These are phyloP conservation scores for Perizoma flavofasciatum DNA, from an alignment of 2,888 invertebrate species.

Conservation along the genomic window DNA sequence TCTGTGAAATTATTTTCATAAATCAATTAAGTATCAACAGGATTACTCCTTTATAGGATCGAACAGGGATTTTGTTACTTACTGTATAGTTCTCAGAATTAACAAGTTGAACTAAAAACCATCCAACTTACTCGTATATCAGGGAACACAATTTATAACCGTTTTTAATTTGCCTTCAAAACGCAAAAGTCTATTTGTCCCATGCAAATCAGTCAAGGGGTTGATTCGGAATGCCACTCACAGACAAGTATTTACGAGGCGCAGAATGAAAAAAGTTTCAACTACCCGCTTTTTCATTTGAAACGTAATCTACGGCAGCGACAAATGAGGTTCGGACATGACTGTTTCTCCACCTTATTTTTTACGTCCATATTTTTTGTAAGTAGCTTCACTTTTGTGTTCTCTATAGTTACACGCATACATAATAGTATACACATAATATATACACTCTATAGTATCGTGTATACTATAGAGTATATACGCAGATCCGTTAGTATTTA, in stretches of 20 bases:
- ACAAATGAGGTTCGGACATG: slow-evolving; percentile 75
- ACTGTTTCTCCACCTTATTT: slow-evolving; percentile 57
- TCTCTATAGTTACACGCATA: too few species aligned
- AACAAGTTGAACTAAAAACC: too few species aligned
- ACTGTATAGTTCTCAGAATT: too few species aligned
- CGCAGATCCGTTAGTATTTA: too few species aligned
- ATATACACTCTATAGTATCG: too few species aligned
- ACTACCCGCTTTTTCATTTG: slow-evolving; percentile 79
- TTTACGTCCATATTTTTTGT: slow-evolving; percentile 42
- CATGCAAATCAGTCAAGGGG: slow-evolving; percentile 71
- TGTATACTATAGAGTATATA: too few species aligned
- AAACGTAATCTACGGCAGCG: slow-evolving; percentile 72
- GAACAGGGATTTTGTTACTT: too few species aligned
- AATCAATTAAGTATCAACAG: too few species aligned
- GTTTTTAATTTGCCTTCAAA: slow-evolving; percentile 2
- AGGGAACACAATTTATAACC: not conserved
- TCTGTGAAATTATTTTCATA: too few species aligned
- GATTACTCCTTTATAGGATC: too few species aligned
- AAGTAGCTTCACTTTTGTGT: slow-evolving; percentile 44
- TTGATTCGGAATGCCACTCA: slow-evolving; percentile 57
- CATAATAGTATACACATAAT: too few species aligned
- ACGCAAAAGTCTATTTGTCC: slow-evolving; percentile 10
- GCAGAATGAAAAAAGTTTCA: slow-evolving; percentile 64
- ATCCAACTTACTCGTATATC: too few species aligned
- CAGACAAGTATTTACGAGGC: slow-evolving; percentile 67